phyloP scores from a whole-genome alignment of 2,113 vertebrate species.

The Thinocorus orbignyianus region DNA sequence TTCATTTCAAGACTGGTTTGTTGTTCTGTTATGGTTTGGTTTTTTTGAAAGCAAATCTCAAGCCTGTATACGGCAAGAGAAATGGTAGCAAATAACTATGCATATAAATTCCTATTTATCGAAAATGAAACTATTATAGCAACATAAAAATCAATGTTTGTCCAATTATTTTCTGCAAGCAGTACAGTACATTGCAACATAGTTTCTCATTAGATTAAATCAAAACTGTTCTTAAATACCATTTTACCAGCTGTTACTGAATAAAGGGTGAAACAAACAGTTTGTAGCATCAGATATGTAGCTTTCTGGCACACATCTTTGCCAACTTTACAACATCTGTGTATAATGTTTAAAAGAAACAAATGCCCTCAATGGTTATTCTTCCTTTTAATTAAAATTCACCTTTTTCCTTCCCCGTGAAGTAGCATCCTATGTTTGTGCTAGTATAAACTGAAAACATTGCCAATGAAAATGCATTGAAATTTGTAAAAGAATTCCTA shows the following conservation, averaged over 20 bases:
- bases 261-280: constrained; percentile 70
- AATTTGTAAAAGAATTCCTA: neutral
- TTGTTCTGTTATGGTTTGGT: neutral
- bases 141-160: constrained; percentile 83
- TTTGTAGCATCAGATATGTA: constrained; percentile 61
- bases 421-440: constrained; percentile 8
- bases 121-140: constrained; percentile 76
- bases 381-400: constrained; percentile 58
- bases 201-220: constrained; percentile 81
- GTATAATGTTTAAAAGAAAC: constrained; percentile 59
- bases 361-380: constrained; percentile 49
- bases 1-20: neutral
- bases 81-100: constrained; percentile 65
- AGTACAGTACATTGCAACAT: constrained; percentile 67
- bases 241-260: constrained; percentile 80
- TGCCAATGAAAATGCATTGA: neutral
- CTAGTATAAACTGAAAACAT: neutral
- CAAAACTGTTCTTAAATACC: constrained; percentile 80
- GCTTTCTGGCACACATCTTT: constrained; percentile 64
- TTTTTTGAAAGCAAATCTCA: neutral
- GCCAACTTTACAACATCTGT: constrained; percentile 70
- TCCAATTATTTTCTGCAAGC: constrained; percentile 78
- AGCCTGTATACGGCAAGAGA: constrained; percentile 10
- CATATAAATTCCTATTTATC: constrained; percentile 79
- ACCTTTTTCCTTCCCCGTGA: neutral